phyloP scores from a whole-genome alignment of 2,888 invertebrate species.

The Cordilura impudica region DNA sequence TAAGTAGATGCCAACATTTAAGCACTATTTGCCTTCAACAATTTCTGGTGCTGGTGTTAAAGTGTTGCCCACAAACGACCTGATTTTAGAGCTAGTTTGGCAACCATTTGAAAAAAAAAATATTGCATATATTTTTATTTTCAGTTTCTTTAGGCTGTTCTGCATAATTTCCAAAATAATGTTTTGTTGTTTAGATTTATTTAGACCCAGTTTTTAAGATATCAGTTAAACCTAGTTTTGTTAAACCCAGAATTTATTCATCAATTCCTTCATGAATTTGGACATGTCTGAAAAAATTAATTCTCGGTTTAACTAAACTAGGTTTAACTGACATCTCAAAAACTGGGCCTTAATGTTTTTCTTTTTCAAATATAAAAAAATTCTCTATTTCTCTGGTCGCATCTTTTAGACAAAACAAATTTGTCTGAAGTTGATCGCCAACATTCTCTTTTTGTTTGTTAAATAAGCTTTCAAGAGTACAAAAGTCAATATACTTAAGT shows the following conservation, averaged over 20 bases:
- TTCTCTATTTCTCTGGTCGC: conserved; percentile 41
- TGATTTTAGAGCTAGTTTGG: conserved; percentile 52
- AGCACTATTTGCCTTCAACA: neutral
- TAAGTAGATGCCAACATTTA: neutral
- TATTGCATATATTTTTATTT: conserved; percentile 4
- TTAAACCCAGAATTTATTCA: no score
- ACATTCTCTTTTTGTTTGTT: conserved; percentile 22
- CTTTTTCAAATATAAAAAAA: neutral
- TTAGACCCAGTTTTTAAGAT: neutral
- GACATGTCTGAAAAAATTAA: no score
- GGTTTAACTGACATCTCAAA: no score
- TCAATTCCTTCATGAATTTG: no score
- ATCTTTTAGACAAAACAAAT: neutral
- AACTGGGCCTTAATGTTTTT: no score
- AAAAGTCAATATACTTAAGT: conserved; percentile 38
- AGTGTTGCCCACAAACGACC: conserved; percentile 52
- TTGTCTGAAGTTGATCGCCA: conserved; percentile 3
- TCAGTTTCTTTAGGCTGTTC: conserved; percentile 47
- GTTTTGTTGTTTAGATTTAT: conserved; percentile 30
- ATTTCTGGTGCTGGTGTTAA: conserved; percentile 21
- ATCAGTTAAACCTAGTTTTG: no score
- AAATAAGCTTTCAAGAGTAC: neutral
- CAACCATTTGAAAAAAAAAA: conserved; percentile 25
- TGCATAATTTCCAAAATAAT: conserved; percentile 14
- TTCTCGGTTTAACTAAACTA: no score